Evolutionary conservation across 37 sponge, comb jelly and placozoan species (phyloP).

Genomic region (Crambe crambe): DNA sequence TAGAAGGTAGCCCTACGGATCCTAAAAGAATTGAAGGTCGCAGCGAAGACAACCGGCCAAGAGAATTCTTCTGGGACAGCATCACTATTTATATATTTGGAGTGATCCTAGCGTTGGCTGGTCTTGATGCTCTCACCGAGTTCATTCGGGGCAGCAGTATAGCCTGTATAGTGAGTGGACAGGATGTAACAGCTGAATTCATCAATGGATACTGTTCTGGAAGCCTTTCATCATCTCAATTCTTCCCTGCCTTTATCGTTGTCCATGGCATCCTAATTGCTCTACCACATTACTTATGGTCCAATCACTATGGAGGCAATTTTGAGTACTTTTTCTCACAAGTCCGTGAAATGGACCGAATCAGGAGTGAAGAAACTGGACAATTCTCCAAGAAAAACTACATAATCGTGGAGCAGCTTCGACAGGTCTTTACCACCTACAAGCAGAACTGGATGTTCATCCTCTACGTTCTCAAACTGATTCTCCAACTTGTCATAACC

Average conservation of each 20-base stretch:
- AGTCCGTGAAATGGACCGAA: slow-evolving; percentile 40
- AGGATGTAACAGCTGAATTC: slow-evolving; percentile 18
- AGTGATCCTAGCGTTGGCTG: slow-evolving; percentile 42
- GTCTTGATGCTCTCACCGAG: slow-evolving; percentile 49
- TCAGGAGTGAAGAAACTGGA: slow-evolving; percentile 51
- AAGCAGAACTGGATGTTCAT: slow-evolving; percentile 37
- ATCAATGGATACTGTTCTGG: slow-evolving; percentile 44
- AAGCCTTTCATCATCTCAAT: slow-evolving; percentile 34
- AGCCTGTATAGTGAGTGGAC: neutral
- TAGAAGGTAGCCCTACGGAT: slow-evolving; percentile 24
- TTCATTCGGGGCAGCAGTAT: slow-evolving; percentile 44
- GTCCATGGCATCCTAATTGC: slow-evolving; percentile 51
- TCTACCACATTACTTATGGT: slow-evolving; percentile 66
- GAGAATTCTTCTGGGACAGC: slow-evolving; percentile 76
- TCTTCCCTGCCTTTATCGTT: slow-evolving; percentile 49
- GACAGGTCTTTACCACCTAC: slow-evolving; percentile 41
- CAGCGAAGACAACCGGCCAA: slow-evolving; percentile 21
- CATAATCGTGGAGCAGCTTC: slow-evolving; percentile 34
- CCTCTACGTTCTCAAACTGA: slow-evolving; percentile 36
- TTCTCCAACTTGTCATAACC: slow-evolving; percentile 19
- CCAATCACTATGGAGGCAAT: slow-evolving; percentile 41
- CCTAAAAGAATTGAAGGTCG: slow-evolving; percentile 39
- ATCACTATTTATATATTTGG: slow-evolving; percentile 57
- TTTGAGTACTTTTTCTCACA: slow-evolving; percentile 58
- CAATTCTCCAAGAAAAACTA: slow-evolving; percentile 34